phyloP scores from a whole-genome alignment of 1,140 invertebrate genomes.

The Orius insidiosus region DNA sequence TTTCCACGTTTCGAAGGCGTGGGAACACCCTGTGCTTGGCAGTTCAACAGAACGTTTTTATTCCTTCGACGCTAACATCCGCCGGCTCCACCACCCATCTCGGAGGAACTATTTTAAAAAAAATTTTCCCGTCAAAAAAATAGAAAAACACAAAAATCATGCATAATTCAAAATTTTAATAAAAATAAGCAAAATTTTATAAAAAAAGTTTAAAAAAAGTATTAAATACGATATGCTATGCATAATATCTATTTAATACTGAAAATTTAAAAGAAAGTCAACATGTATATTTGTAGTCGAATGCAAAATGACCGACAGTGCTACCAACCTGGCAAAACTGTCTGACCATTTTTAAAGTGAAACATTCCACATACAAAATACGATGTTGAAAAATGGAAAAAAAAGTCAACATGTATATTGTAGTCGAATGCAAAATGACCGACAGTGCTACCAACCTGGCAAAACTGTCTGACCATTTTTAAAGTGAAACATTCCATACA shows the following conservation, averaged over 20 bases:
- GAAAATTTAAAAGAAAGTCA: background rate
- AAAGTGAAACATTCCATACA: too few relatives aligned
- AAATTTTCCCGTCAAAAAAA: conserved; percentile 3
- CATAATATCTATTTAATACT: too few relatives aligned
- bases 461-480: too few relatives aligned
- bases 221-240: too few relatives aligned
- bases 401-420: too few relatives aligned
- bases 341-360: background rate
- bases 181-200: conserved; percentile 16
- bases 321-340: too few relatives aligned
- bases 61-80: conserved; percentile 64
- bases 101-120: conserved; percentile 52
- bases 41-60: conserved; percentile 54
- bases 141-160: background rate
- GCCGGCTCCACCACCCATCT: conserved; percentile 66
- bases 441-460: too few relatives aligned
- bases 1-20: conserved; percentile 64
- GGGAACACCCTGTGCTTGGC: conserved; percentile 70
- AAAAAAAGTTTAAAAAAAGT: conserved; percentile 8
- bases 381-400: background rate
- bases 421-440: too few relatives aligned
- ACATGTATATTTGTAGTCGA: background rate
- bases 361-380: background rate
- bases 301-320: background rate
- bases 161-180: conserved; percentile 10